Evolutionary conservation across 2,888 invertebrate species (phyloP).

Genomic region (Gandaritis pyraliata): DNA sequence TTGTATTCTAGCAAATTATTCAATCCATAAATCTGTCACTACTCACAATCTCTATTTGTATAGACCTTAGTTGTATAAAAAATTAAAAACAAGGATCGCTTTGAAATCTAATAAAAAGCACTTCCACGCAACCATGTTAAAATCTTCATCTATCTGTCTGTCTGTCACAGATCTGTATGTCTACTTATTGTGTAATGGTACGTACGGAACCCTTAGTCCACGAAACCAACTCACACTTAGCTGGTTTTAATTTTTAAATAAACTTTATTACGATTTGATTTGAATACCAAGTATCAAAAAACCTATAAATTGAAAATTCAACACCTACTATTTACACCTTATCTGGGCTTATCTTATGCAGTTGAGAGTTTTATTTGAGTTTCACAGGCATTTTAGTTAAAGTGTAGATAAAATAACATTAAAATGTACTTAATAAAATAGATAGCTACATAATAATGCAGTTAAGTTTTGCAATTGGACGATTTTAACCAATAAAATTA

Average conservation of each 20-base stretch:
- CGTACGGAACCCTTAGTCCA: too few species aligned
- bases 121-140: too few species aligned
- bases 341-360: neutral
- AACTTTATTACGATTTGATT: neutral
- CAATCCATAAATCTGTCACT: too few species aligned
- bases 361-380: neutral
- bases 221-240: neutral
- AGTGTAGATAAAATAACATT: constrained; percentile 1
- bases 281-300: neutral
- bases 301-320: neutral
- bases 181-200: too few species aligned
- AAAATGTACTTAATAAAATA: neutral
- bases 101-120: too few species aligned
- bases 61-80: too few species aligned
- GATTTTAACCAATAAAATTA: neutral
- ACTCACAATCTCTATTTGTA: too few species aligned
- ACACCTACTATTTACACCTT: neutral
- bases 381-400: neutral
- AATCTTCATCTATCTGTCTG: too few species aligned
- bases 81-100: too few species aligned
- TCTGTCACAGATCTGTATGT: too few species aligned
- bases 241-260: neutral
- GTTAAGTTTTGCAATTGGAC: neutral
- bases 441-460: neutral
- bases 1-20: too few species aligned